A percentile compares a stretch with the other conserved stretches of the same genome.
Conservation (phyloP, 2,888 invertebrate species). For the Fabriciana adippe region DNA sequence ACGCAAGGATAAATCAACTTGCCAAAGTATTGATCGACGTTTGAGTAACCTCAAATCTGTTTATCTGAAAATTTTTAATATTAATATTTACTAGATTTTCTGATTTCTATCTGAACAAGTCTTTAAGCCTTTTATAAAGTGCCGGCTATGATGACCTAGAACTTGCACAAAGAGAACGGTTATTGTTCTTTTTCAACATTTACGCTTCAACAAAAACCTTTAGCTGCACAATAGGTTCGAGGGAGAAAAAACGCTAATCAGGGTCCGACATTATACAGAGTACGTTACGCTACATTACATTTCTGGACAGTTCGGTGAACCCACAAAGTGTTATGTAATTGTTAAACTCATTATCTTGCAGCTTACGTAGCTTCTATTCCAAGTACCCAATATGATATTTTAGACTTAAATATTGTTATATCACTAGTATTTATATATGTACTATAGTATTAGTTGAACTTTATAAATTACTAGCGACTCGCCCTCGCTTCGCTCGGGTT, state of each 20-base stretch:
- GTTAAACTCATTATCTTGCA: conserved; percentile 27
- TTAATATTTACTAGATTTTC: not conserved
- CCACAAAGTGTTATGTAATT: conserved; percentile 42
- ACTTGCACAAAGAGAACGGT: conserved; percentile 27
- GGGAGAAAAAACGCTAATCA: conserved; percentile 34
- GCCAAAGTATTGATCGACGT: not conserved
- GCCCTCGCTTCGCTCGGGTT: too few relatives aligned
- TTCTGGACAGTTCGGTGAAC: conserved; percentile 57
- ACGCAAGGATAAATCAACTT: conserved; percentile 37
- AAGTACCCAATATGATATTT: not conserved
- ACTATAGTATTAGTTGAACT: too few relatives aligned
- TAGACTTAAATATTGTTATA: too few relatives aligned
- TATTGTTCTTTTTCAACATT: conserved; percentile 34
- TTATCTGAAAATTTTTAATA: conserved; percentile 26
- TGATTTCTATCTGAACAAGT: not conserved
- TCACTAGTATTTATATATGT: too few relatives aligned
- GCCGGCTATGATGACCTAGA: conserved; percentile 33
- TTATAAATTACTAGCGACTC: too few relatives aligned
- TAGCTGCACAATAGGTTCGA: conserved; percentile 25
- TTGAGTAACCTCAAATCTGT: conserved; percentile 7
- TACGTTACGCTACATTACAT: conserved; percentile 49
- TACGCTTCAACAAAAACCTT: conserved; percentile 28
- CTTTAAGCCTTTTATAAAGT: conserved; percentile 18
- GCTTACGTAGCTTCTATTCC: not conserved
- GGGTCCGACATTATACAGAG: conserved; percentile 25